Conservation (phyloP, 2,888 invertebrate genomes). For the Heliconius cydno region DNA sequence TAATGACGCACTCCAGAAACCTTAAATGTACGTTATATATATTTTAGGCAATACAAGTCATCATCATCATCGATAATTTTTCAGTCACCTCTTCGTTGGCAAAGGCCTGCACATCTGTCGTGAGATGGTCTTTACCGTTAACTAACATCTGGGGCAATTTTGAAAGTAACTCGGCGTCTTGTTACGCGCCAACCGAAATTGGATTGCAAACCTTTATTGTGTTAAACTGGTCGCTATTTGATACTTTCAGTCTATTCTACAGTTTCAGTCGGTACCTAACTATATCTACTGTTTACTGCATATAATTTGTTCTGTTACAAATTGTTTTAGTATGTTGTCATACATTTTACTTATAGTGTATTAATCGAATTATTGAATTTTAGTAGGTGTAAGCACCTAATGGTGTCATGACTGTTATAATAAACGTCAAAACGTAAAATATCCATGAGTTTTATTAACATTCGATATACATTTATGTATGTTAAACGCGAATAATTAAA, state of each 20-base stretch:
- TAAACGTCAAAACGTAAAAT: neutral
- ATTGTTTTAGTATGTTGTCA: neutral
- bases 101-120: constrained; percentile 70
- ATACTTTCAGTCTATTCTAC: constrained; percentile 41
- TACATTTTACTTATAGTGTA: neutral
- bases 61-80: constrained; percentile 1
- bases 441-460: neutral
- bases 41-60: neutral
- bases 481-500: too few relatives aligned
- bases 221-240: constrained; percentile 43
- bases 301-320: neutral
- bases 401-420: neutral
- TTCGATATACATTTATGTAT: too few relatives aligned
- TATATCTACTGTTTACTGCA: constrained; percentile 1
- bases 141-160: constrained; percentile 80
- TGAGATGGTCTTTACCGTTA: constrained; percentile 76
- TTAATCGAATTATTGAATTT: neutral
- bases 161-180: constrained; percentile 71
- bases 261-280: constrained; percentile 35
- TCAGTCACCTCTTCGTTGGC: constrained; percentile 23
- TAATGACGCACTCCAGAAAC: too few relatives aligned
- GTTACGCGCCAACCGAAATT: constrained; percentile 63
- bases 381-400: neutral
- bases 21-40: too few relatives aligned
- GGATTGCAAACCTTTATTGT: constrained; percentile 70